phyloP scores from a whole-genome alignment of 2,888 invertebrate species.

The Parnassius apollo region DNA sequence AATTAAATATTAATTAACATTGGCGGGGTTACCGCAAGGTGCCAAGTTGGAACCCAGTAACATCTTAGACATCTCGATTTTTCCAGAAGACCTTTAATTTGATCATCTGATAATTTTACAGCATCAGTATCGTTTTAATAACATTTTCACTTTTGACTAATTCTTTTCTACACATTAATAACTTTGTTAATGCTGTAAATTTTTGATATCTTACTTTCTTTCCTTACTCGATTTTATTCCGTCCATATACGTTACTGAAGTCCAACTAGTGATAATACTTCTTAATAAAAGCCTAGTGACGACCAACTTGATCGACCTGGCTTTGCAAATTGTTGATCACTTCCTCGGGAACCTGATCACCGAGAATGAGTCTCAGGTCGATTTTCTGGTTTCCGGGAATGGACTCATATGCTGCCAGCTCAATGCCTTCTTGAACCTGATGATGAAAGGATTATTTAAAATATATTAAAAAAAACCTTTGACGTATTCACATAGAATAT shows the following conservation, averaged over 20 bases:
- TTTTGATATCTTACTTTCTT: too few species aligned
- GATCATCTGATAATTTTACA: too few species aligned
- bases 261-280: slow-evolving; percentile 9
- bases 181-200: too few species aligned
- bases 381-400: slow-evolving; percentile 92
- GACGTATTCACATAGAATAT: too few species aligned
- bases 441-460: slow-evolving; percentile 7
- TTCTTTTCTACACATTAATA: too few species aligned
- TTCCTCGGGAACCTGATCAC: slow-evolving; percentile 92
- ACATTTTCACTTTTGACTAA: too few species aligned
- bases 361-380: slow-evolving; percentile 91
- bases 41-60: slow-evolving; percentile 20
- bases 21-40: slow-evolving; percentile 14
- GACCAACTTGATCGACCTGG: slow-evolving; percentile 92
- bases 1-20: slow-evolving; percentile 53
- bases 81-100: not conserved
- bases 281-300: slow-evolving; percentile 56
- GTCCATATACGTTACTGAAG: slow-evolving; percentile 9
- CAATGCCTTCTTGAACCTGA: slow-evolving; percentile 91
- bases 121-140: too few species aligned
- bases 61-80: not conserved
- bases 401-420: slow-evolving; percentile 91
- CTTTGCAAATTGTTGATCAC: slow-evolving; percentile 93
- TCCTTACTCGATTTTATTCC: not conserved
- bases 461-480: too few species aligned